phyloP scores from a whole-genome alignment of 2,888 invertebrate species.

The Lepidochitona cinerea region DNA sequence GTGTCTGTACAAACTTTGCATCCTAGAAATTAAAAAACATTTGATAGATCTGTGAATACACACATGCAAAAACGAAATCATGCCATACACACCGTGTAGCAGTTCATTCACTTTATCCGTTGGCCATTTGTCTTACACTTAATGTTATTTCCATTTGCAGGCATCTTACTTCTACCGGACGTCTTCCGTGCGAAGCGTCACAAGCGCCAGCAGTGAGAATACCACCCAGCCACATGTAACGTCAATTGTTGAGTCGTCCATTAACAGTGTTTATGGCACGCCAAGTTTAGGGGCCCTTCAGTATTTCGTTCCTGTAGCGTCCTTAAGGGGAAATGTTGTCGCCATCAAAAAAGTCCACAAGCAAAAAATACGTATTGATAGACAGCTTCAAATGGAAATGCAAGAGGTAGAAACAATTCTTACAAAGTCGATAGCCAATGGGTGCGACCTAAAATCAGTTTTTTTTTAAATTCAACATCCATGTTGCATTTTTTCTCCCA shows the following conservation, averaged over 20 bases:
- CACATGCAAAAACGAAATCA: no score
- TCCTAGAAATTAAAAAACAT: no score
- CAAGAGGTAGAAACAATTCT: constrained; percentile 50
- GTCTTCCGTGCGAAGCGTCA: background rate
- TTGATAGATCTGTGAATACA: no score
- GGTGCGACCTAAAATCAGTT: no score
- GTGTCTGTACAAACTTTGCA: no score
- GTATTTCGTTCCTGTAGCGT: constrained; percentile 44
- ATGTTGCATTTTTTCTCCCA: no score
- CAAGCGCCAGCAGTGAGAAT: background rate
- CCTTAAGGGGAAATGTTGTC: constrained; percentile 46
- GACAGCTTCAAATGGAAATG: constrained; percentile 54
- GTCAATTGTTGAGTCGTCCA: background rate
- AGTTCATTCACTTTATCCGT: no score
- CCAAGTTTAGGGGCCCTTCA: background rate
- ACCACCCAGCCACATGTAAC: background rate
- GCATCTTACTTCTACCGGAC: background rate
- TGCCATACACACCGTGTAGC: no score
- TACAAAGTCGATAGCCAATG: no score
- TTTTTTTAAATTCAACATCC: no score
- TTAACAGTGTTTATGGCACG: background rate
- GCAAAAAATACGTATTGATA: constrained; percentile 51
- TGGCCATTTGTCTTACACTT: no score
- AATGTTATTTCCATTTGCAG: background rate
- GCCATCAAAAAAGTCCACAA: constrained; percentile 54